Conservation (phyloP, 2,797 vertebrate species). For the Coranthus polyacanthus region DNA sequence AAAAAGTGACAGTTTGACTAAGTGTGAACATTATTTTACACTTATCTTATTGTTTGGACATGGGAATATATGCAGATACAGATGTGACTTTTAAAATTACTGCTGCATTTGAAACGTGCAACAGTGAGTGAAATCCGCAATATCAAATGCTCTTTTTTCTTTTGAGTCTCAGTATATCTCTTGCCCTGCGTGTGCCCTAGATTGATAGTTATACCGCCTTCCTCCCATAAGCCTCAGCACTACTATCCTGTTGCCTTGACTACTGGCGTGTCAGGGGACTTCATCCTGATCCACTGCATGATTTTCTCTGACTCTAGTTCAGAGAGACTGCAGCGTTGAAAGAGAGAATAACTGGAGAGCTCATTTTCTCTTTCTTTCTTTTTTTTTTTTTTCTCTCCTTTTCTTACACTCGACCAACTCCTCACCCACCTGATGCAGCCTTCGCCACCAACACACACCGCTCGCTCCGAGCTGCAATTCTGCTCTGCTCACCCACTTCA, state of each 20-base stretch:
- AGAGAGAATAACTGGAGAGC: conserved; percentile 49
- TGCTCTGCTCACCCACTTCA: conserved; percentile 20
- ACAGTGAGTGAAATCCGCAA: neutral
- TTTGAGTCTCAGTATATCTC: conserved; percentile 36
- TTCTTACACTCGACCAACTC: conserved; percentile 12
- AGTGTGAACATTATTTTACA: too few species aligned
- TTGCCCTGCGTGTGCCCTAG: conserved; percentile 54
- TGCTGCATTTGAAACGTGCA: neutral
- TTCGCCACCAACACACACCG: conserved; percentile 15
- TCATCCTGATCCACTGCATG: conserved; percentile 62
- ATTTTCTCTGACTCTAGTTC: conserved; percentile 72
- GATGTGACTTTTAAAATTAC: neutral
- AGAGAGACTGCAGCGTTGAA: conserved; percentile 46
- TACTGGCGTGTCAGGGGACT: conserved; percentile 80
- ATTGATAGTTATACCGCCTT: conserved; percentile 59
- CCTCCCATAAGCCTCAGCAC: conserved; percentile 55
- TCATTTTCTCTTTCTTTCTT: conserved; percentile 42
- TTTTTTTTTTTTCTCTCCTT: conserved; percentile 38
- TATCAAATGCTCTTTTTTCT: conserved; percentile 18
- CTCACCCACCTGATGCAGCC: conserved; percentile 49
- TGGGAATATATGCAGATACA: too few species aligned
- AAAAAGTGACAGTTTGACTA: too few species aligned
- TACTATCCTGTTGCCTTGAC: conserved; percentile 79
- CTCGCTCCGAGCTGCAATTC: conserved; percentile 17
- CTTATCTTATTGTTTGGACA: too few species aligned